Evolutionary conservation across 2,113 vertebrate genomes (phyloP), one percentile per base, ranked within the genome.

Genomic region (Corythoichthys haematopterus): DNA sequence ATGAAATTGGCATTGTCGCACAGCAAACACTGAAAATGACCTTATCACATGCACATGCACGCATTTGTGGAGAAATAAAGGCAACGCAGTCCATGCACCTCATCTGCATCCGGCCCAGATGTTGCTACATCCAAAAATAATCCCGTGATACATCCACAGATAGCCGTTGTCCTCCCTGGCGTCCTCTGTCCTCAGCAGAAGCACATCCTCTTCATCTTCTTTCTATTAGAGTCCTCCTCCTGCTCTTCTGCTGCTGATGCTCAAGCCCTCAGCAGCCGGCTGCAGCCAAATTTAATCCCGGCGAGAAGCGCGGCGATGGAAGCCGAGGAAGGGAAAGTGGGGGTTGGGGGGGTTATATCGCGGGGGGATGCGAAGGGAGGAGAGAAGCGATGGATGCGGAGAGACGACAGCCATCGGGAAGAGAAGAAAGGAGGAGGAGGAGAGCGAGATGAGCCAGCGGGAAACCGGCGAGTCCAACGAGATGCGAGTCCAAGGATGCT

Each of bases 361-460:
- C n/a, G 80, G 82, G 79, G 81, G 80, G 66, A 82, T 37, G 76
- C 46, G 74, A 67, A 80, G 80, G 69, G 70, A 80, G 68, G 74
- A 84, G 72, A 77, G 69, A 71, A 61, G n/a, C 10, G 38, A 61
- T 10, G 16, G 16, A 61, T 61, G 38, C 58, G 59, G 40, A 62
- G 59, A 86, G 77, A 82, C 80, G 78, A 87, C 85, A 84, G 85
- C 76, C 80, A 77, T 86, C 72, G 68, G 82, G 75, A 89, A 81
- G 82, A 84, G 84, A 88, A 82, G 78, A 90, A 84, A 82, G 80
- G 84, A 88, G 85, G n/a, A 11, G 84, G 78, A 84, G 75, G 80
- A 87, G 78, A 84, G 80, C 81, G 77, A 84, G 84, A 85, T 82
- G 84, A 88, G 85, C 89, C 83, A 84, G 86, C 80, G 79, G 81